phyloP scores from a whole-genome alignment of 2,113 vertebrate genomes.

The Ciconia boyciana region DNA sequence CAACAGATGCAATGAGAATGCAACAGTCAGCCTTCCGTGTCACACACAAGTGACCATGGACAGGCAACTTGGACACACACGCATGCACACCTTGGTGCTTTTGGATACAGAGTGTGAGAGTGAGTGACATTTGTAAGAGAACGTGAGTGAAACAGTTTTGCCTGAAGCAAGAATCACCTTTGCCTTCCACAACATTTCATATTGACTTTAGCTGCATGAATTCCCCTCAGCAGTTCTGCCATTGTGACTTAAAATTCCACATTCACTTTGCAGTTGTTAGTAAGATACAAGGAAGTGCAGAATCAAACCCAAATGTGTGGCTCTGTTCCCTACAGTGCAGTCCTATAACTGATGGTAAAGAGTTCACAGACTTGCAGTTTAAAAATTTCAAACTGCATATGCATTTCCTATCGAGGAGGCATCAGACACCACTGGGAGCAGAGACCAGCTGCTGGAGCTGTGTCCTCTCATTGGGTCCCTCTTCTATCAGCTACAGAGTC shows the following conservation, averaged over 20 bases:
- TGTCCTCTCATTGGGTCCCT: neutral
- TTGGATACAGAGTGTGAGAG: neutral
- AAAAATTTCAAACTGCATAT: constrained; percentile 39
- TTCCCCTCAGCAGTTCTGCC: neutral
- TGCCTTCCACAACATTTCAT: neutral
- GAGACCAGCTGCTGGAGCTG: neutral
- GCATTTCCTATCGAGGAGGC: constrained; percentile 9
- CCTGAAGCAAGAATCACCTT: neutral
- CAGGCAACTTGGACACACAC: neutral
- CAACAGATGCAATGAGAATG: neutral
- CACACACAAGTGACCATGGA: neutral
- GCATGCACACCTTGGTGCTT: neutral
- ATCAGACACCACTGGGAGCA: neutral
- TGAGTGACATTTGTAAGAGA: neutral
- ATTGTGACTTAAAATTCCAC: neutral
- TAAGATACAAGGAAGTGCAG: neutral
- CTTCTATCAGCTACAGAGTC: neutral
- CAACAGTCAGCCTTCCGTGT: neutral
- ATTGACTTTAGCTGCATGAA: neutral
- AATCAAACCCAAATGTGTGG: neutral
- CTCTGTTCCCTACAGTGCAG: neutral
- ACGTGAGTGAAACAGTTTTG: neutral
- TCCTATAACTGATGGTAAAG: neutral
- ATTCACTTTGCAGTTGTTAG: neutral
- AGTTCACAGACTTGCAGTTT: constrained; percentile 13